A percentile compares a stretch with the other conserved stretches of the same genome.
Evolutionary conservation across 1,140 invertebrate species (phyloP).

Genomic region (Maniola jurtina): DNA sequence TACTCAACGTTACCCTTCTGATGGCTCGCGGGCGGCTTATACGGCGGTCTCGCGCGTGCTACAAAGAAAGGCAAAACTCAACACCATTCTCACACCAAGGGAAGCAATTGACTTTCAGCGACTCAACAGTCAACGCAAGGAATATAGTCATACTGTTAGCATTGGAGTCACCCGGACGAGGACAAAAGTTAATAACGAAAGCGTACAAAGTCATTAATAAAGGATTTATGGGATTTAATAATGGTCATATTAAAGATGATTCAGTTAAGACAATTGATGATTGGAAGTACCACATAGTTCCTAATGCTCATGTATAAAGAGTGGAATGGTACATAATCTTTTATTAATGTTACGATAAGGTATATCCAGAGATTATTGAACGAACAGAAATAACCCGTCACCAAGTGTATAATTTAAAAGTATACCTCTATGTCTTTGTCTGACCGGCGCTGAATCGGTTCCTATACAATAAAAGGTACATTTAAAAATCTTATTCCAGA

Average conservation of each 20-base stretch:
- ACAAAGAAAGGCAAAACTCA: conserved; percentile 71
- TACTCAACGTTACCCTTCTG: conserved; percentile 72
- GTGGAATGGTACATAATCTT: background rate
- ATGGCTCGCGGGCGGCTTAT: conserved; percentile 69
- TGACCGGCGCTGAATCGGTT: conserved; percentile 43
- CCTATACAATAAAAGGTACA: conserved; percentile 42
- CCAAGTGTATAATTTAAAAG: conserved; percentile 12
- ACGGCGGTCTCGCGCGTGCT: conserved; percentile 62
- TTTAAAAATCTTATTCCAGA: conserved; percentile 36
- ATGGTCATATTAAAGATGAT: background rate
- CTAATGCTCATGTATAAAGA: too few relatives aligned
- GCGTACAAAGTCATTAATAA: conserved; percentile 17
- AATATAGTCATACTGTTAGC: conserved; percentile 24
- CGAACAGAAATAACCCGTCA: background rate
- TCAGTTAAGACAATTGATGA: conserved; percentile 10
- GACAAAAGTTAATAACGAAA: conserved; percentile 32
- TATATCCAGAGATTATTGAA: background rate
- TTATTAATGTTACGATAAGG: background rate
- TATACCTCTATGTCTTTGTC: conserved; percentile 68
- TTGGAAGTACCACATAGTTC: background rate
- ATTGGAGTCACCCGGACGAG: conserved; percentile 25
- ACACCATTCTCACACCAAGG: conserved; percentile 61
- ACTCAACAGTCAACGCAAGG: conserved; percentile 10
- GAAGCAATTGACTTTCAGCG: conserved; percentile 29
- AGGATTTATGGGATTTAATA: background rate